Conservation (phyloP, 2,888 invertebrate genomes). For the Exocentrus adspersus region DNA sequence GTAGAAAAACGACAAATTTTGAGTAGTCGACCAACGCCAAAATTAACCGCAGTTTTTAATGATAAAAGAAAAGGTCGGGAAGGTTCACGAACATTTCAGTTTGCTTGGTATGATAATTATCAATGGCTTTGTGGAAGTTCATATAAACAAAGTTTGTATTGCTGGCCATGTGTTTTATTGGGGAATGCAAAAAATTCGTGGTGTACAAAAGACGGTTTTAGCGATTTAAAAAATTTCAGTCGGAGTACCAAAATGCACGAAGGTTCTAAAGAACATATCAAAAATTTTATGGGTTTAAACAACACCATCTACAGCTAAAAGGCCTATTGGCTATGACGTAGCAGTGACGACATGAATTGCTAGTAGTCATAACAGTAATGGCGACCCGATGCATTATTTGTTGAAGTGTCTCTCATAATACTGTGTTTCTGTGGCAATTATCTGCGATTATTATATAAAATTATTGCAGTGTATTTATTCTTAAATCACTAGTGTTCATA, state of each 20-base stretch:
- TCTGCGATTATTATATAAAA: no score
- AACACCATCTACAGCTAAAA: no score
- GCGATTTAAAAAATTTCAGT: not conserved
- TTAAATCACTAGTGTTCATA: no score
- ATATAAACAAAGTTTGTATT: not conserved
- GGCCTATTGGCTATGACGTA: no score
- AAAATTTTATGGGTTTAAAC: not conserved
- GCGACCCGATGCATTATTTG: no score
- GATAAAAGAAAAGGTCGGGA: not conserved
- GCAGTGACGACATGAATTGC: no score
- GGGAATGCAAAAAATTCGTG: not conserved
- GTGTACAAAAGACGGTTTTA: not conserved
- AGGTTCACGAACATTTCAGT: not conserved
- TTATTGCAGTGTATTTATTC: no score
- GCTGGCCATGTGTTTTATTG: not conserved
- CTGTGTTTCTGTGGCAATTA: no score
- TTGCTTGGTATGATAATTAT: not conserved
- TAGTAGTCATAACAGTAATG: no score
- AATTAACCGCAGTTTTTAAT: constrained; percentile 1
- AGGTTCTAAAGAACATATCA: not conserved
- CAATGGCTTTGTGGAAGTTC: not conserved
- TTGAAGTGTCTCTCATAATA: no score
- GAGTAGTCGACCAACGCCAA: constrained; percentile 1
- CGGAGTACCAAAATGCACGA: not conserved
- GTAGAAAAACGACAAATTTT: no score